Percentiles rank a stretch among this genome's conserved stretches.
Conservation (phyloP, 35 echinoderm and acorn worm species). For the Diadema setosum region DNA sequence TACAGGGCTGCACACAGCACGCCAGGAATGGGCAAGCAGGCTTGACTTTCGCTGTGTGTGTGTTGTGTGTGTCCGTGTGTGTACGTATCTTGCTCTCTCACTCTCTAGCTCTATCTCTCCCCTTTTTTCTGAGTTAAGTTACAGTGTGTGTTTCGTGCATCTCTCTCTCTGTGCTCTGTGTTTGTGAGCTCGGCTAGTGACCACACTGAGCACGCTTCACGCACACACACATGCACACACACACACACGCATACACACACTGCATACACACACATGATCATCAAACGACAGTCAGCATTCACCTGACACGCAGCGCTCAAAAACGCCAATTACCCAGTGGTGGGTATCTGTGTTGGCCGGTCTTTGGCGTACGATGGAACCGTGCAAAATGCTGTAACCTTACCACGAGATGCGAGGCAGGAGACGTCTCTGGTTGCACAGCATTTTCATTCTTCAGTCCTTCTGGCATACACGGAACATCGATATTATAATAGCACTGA, state of each 20-base stretch:
- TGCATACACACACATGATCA: too few species aligned
- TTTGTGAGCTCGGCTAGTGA: background rate
- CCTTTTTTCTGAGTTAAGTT: too few species aligned
- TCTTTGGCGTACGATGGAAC: background rate
- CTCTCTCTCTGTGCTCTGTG: too few species aligned
- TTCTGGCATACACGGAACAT: background rate
- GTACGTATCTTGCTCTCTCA: too few species aligned
- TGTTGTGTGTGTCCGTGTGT: background rate
- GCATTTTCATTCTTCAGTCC: background rate
- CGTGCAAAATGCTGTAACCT: background rate
- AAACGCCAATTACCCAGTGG: background rate
- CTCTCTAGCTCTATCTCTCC: too few species aligned
- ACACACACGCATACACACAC: background rate
- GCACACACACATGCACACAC: background rate
- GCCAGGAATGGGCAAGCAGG: background rate
- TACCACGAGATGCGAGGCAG: background rate
- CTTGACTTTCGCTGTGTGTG: background rate
- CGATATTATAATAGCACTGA: background rate
- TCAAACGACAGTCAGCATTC: background rate
- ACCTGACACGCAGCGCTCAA: background rate
- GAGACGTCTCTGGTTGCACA: background rate
- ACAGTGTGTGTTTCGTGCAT: too few species aligned
- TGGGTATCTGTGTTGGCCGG: background rate
- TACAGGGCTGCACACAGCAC: background rate
- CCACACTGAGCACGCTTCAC: background rate